Conservation (phyloP, 1,140 invertebrate genomes). For the Nylanderia fulva region DNA sequence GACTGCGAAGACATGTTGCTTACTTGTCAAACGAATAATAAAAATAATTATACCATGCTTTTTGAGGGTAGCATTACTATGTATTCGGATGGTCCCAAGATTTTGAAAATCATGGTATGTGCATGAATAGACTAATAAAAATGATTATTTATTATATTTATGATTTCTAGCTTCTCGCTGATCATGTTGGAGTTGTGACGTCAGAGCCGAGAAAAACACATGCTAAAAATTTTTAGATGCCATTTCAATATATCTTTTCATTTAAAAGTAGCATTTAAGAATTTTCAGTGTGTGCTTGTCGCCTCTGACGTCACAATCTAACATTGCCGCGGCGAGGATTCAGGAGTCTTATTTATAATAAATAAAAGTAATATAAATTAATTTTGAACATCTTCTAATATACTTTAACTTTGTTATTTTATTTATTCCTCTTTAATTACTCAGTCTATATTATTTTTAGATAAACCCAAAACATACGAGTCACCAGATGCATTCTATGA, state of each 20-base stretch:
- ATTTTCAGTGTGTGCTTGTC: too few species aligned
- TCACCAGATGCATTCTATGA: slow-evolving; percentile 79
- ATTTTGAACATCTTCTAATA: background rate
- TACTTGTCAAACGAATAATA: slow-evolving; percentile 94
- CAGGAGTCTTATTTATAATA: too few species aligned
- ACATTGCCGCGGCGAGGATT: too few species aligned
- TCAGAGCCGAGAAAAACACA: too few species aligned
- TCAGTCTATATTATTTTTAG: slow-evolving; percentile 69
- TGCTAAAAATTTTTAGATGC: too few species aligned
- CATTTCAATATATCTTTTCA: too few species aligned
- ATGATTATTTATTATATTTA: too few species aligned
- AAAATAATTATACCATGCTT: slow-evolving; percentile 97
- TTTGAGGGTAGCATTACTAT: slow-evolving; percentile 95
- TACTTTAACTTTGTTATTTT: background rate
- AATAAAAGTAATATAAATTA: slow-evolving; percentile 17
- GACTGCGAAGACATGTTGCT: slow-evolving; percentile 96
- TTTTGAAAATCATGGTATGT: slow-evolving; percentile 88
- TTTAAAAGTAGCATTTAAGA: too few species aligned
- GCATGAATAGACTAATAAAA: background rate
- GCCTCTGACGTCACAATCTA: too few species aligned
- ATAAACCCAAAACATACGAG: slow-evolving; percentile 82
- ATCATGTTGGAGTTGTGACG: too few species aligned
- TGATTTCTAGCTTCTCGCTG: too few species aligned
- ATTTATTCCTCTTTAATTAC: background rate
- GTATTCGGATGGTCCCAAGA: slow-evolving; percentile 93